Evolutionary conservation across 2,113 vertebrate species (phyloP), one percentile per base, ranked within the genome.

Genomic region (Pitta sordida): DNA sequence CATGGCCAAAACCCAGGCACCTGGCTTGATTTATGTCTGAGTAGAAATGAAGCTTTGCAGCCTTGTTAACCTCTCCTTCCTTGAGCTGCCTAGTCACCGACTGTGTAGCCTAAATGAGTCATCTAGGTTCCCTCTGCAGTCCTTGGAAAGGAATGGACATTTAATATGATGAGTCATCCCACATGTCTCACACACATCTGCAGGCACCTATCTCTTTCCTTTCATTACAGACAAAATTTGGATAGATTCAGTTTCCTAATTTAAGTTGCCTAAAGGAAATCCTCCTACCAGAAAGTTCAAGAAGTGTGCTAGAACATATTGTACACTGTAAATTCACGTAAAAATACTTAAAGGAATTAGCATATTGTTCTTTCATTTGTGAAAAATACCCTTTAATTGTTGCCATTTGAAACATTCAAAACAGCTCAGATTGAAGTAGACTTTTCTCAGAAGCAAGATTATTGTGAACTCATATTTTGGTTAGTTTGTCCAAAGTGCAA

Each of bases 31-130:
- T 84, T 88, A 80, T 79, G 82, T 65, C 34, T 69, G 43, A 77
- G 36, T 1, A 80, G 63, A 67, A 86, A 80, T 12, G 46, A 91
- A 95, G 56, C 29, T 34, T 79, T 69, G 48, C 41, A 80, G 75
- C 59, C 59, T 74, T 80, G 36, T 88, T 77, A 93, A 73, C 60
- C 81, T 77, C 63, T 69, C 15, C 59, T 85, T 19, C 37, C 63
- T 58, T 80, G 2, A 37, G 55, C 60, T 2, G 2, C 44, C 70
- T 83, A 39, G 84, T 69, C 60, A 59, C 10, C 70, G 63, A 44
- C 76, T 89, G 12, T 34, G 62, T 77, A 80, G 94, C 65, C 49
- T 75, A n/a, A 95, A 43, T 91, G 95, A 93, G 71, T 96, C 90
- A 91, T 67, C 79, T 21, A 43, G 51, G 46, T 36, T 86, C 63